Base-by-base conservation (phyloP, 2,888 invertebrate genomes). In the Saturnia japonica region DNA sequence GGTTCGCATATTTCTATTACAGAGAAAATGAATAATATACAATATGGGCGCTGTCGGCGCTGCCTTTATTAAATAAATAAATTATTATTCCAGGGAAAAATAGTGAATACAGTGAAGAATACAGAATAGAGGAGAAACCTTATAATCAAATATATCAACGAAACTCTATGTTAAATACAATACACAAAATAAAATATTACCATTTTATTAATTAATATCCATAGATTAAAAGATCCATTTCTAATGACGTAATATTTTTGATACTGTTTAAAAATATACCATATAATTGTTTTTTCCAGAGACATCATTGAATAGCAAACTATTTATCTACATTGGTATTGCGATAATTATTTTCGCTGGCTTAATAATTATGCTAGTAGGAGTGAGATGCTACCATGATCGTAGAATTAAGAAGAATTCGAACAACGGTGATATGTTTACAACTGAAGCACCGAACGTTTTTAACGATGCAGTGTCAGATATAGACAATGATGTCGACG, bases 391-490 rank as follows among this genome's bases (percentile, higher is more conserved):
- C 75, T 90, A 89, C 74, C 78, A 85, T 68, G 82, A 78, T 22
- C 82, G 83, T 22, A 84, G 85, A 68, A 78, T 79, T 14, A 78
- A 84, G 54, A 82, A 82, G 12, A 82, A 82, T 60, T 89, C 92
- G 0, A 93, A 94, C 81, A 90, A 89, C 45, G 91, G 90, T 1
- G 89, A 93, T 71, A 92, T 94, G 91, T 94, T 93, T 71, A 85
- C 89, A 0, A 91, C 92, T 1, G 93, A 93, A 76, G 86, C 91
- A 6, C 94, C 94, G 0, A 94, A 93, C 71, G 88, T 94, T 9
- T 94, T 93, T 76, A 91, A 84, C 72, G 93, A 94, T 70, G 86
- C 86, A 0, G 85, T 87, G 22, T 93, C 94, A 45, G 94, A 94
- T 73, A 86, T 93, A 19, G 94, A 94, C 71, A 92, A 92, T 68